A percentile compares a stretch with the other conserved stretches of the same genome.
These are phyloP conservation scores for Pseudonaja textilis DNA, from an alignment of 2,113 vertebrate genomes.

Conservation along the genomic window DNA sequence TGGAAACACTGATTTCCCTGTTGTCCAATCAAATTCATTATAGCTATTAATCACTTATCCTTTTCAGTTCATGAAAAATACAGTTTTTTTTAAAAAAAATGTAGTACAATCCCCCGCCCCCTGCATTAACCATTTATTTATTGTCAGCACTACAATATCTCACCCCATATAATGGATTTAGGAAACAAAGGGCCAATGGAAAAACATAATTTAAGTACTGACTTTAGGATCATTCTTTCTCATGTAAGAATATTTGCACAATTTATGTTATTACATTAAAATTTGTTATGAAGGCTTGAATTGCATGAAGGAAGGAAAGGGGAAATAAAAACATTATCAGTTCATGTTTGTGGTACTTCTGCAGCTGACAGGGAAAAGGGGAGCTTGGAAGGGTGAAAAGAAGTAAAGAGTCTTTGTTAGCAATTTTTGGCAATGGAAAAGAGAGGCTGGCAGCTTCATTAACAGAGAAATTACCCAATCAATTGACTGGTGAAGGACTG, in stretches of 20 bases:
- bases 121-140: background rate
- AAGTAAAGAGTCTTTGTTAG: background rate
- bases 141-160: background rate
- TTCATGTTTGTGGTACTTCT: background rate
- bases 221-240: background rate
- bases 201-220: background rate
- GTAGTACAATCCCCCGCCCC: background rate
- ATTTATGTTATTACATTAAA: background rate
- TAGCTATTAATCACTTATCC: conserved; percentile 12
- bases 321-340: background rate
- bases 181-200: background rate
- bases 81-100: background rate
- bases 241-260: background rate
- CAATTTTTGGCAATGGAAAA: background rate
- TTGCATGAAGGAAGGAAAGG: background rate
- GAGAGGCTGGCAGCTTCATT: background rate
- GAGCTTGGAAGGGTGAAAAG: background rate
- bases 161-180: background rate
- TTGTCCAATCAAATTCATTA: conserved; percentile 20
- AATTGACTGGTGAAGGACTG: background rate
- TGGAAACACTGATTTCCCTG: conserved; percentile 37
- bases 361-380: background rate
- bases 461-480: background rate
- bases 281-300: background rate
- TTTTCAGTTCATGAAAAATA: background rate